Conservation (phyloP, 2,797 vertebrate species). For the Crenuchus spilurus region DNA sequence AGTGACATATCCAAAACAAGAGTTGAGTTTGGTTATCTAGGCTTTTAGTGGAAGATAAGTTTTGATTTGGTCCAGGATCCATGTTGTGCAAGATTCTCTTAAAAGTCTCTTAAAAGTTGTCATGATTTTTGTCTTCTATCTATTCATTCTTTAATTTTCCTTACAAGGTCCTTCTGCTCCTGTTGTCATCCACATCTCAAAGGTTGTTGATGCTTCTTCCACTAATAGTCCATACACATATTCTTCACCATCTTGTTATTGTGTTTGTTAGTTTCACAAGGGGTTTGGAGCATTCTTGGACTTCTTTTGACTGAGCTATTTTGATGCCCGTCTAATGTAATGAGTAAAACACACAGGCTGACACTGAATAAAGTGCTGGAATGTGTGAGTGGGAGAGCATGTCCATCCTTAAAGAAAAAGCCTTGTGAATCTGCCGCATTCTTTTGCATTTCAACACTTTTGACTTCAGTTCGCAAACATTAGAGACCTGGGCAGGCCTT, state of each 20-base stretch:
- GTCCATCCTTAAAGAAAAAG: slow-evolving; percentile 69
- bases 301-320: background rate
- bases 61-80: too few species aligned
- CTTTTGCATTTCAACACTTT: slow-evolving; percentile 74
- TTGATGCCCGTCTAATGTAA: background rate
- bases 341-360: background rate
- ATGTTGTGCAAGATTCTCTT: too few species aligned
- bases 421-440: slow-evolving; percentile 68
- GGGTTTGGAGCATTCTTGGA: background rate
- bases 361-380: slow-evolving; percentile 41
- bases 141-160: too few species aligned
- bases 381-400: slow-evolving; percentile 59
- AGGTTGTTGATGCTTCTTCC: too few species aligned
- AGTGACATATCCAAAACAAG: too few species aligned
- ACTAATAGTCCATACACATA: too few species aligned
- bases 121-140: too few species aligned
- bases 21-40: too few species aligned
- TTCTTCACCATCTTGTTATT: background rate
- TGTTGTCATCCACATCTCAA: too few species aligned
- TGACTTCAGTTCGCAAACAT: slow-evolving; percentile 78
- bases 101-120: too few species aligned
- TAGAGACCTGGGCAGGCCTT: slow-evolving; percentile 74
- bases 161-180: too few species aligned
- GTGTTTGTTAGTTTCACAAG: background rate
- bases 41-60: too few species aligned